Evolutionary conservation across 2,113 vertebrate genomes (phyloP).

Genomic region (Theropithecus gelada): DNA sequence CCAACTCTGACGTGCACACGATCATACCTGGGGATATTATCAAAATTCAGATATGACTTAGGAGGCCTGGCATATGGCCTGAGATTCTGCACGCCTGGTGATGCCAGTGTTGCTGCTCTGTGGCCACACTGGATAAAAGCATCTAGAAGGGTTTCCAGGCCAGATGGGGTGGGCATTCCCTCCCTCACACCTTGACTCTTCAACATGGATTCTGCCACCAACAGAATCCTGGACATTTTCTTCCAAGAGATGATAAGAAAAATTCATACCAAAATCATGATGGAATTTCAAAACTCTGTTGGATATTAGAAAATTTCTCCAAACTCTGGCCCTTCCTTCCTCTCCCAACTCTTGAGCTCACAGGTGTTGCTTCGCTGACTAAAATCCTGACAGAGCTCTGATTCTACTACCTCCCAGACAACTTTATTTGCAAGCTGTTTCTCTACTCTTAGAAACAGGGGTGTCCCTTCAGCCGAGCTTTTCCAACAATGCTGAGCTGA

Average conservation of each 20-base stretch:
- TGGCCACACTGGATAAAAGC: not conserved
- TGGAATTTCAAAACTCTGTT: not conserved
- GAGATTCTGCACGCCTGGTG: not conserved
- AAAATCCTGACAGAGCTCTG: not conserved
- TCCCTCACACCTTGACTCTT: not conserved
- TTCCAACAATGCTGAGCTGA: not conserved
- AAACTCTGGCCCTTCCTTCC: not conserved
- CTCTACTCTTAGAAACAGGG: not conserved
- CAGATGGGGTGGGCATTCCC: not conserved
- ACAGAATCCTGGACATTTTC: not conserved
- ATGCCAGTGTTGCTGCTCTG: not conserved
- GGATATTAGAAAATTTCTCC: conserved; percentile 11
- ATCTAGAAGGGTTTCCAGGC: not conserved
- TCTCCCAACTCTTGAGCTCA: not conserved
- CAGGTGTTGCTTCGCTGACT: not conserved
- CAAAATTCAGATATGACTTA: not conserved
- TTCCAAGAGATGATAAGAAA: not conserved
- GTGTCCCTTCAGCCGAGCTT: not conserved
- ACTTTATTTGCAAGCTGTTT: not conserved
- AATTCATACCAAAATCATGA: conserved; percentile 3
- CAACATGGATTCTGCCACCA: not conserved
- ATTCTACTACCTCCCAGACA: not conserved
- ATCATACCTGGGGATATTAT: not conserved
- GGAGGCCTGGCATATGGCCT: not conserved
- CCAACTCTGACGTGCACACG: not conserved